These are phyloP conservation scores for Heteromormyrus szaboi DNA, from an alignment of 2,797 vertebrate species.

Conservation along the genomic window DNA sequence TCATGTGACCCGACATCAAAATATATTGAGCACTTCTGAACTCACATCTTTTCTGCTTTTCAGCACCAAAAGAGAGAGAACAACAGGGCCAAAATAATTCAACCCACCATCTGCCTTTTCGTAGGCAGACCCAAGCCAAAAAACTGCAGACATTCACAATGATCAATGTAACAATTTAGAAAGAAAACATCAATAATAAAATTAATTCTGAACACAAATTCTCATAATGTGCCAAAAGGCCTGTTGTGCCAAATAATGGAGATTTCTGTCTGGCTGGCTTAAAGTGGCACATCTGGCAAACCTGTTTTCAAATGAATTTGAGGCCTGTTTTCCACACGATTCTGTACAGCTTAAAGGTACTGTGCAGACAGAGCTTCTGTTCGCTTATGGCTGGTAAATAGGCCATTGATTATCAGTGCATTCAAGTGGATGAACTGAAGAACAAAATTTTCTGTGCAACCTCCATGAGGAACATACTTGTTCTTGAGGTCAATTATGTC, in stretches of 20 bases:
- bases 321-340: background rate
- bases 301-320: background rate
- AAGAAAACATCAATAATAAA: background rate
- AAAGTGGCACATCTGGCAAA: conserved; percentile 11
- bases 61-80: background rate
- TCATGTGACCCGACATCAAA: background rate
- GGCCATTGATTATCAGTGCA: background rate
- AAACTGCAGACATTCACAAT: background rate
- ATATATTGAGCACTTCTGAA: background rate
- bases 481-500: background rate
- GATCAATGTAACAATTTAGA: background rate
- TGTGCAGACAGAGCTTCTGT: background rate
- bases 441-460: background rate
- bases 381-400: background rate
- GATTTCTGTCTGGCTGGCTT: background rate
- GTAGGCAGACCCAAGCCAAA: background rate
- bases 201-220: background rate
- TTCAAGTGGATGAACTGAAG: background rate
- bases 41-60: background rate
- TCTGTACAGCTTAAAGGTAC: background rate
- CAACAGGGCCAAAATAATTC: background rate
- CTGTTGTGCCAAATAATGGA: background rate
- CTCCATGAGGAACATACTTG: background rate
- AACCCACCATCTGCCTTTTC: background rate
- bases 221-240: background rate